Conservation (phyloP, 1,140 invertebrate species). For the Dendrolimus kikuchii region DNA sequence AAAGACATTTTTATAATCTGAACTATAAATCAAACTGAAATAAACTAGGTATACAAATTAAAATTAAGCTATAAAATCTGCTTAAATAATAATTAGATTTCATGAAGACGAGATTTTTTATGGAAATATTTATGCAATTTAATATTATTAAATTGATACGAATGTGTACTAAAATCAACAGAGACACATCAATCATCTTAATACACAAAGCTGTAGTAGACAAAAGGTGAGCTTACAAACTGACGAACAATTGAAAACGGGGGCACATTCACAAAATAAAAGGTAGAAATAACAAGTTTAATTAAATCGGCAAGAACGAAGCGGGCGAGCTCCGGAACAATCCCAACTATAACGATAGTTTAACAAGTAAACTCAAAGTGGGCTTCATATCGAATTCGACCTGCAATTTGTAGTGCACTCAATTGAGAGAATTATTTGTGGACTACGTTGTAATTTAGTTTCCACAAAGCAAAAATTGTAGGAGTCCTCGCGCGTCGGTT, state of each 20-base stretch:
- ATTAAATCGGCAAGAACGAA: conserved; percentile 64
- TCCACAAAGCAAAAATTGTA: conserved; percentile 2
- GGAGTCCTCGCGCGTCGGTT: background rate
- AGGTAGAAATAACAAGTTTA: conserved; percentile 69
- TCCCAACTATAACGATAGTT: conserved; percentile 60
- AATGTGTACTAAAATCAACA: no score
- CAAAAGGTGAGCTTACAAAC: conserved; percentile 36
- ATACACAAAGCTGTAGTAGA: conserved; percentile 21
- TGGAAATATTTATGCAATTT: no score
- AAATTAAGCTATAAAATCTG: no score
- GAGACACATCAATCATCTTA: no score
- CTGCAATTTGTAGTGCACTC: conserved; percentile 42
- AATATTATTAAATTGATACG: no score
- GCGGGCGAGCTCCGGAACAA: conserved; percentile 36
- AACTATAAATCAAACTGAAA: no score
- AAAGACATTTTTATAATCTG: no score
- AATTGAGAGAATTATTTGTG: conserved; percentile 50
- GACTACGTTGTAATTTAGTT: conserved; percentile 26
- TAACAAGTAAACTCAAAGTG: conserved; percentile 62
- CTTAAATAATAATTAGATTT: no score
- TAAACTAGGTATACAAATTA: no score
- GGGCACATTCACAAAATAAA: conserved; percentile 62
- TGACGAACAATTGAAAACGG: conserved; percentile 53
- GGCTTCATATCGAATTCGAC: conserved; percentile 51
- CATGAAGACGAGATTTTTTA: no score